Evolutionary conservation across 1,140 invertebrate genomes (phyloP), one percentile per base, ranked within the genome.

Genomic region (Lepeophtheirus salmonis): DNA sequence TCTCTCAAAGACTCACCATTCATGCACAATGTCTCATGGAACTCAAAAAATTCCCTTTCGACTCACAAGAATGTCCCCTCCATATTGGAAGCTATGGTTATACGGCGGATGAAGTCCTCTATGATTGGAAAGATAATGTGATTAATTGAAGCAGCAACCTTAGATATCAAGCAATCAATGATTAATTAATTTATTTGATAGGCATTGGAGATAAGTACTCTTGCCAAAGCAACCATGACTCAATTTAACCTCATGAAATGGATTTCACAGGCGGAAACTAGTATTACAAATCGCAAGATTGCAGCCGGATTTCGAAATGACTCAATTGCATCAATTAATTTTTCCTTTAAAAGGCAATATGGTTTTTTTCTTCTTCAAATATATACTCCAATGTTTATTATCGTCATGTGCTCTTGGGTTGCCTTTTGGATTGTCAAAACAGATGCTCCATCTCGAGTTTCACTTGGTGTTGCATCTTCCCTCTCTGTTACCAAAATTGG

Each of bases 341-440:
- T 63, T 60, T 13, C 23, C 61, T 66, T 61, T 25, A 67, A 69
- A 60, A 48, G 63, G 63, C 65, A 64, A 76, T 21, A 48, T 16
- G 59, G 59, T 2, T 61, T 54, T 26, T 79, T 75, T 65, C 65
- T 79, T 51, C 72, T 79, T 10, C 77, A 79, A 67, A 76, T 78
- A 55, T 79, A 77, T 64, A 70, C 78, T 1, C 78, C 78, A 0
- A 77, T 76, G 63, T 71, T 71, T 17, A 66, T 79, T 24, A 78
- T 80, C 58, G 79, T 80, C 4, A 73, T 74, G 61, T 74, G 78
- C 21, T 80, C 79, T 0, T 81, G 79, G 78, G 77, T 81, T 2
- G 74, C 74, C 17, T 80, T 81, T 66, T 81, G 77, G 78, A 79
- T 80, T 58, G 79, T 80, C 65, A 72, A 79, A 56, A 75, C 77